phyloP scores from a whole-genome alignment of 2,888 invertebrate genomes.

The Sphaerophoria rueppellii region DNA sequence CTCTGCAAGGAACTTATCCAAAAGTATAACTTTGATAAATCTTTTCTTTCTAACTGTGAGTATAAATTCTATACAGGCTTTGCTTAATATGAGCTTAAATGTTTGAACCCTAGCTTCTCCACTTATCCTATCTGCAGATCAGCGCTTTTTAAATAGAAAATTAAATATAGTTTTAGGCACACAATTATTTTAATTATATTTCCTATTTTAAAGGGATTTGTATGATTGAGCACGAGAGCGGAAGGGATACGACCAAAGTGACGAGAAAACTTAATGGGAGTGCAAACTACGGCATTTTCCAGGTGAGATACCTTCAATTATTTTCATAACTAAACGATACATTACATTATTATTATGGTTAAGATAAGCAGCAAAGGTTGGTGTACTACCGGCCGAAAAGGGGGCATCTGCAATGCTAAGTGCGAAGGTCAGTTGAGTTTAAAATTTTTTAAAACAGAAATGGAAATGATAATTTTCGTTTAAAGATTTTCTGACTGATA shows the following conservation, averaged over 20 bases:
- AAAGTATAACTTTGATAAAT: slow-evolving; percentile 77
- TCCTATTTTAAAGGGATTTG: slow-evolving; percentile 57
- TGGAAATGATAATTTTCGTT: slow-evolving; percentile 40
- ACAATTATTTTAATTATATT: not conserved
- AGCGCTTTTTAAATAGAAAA: too few species aligned
- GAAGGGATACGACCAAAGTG: slow-evolving; percentile 84
- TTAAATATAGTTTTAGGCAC: too few species aligned
- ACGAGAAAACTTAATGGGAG: slow-evolving; percentile 84
- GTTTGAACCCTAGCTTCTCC: too few species aligned
- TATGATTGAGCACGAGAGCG: slow-evolving; percentile 84
- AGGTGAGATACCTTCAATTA: slow-evolving; percentile 25
- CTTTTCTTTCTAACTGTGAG: slow-evolving; percentile 80
- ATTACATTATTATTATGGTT: too few species aligned
- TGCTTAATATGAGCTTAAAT: too few species aligned
- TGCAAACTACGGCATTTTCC: slow-evolving; percentile 85
- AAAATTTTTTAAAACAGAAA: not conserved
- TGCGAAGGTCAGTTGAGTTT: slow-evolving; percentile 85
- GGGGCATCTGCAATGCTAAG: slow-evolving; percentile 86
- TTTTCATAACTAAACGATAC: not conserved
- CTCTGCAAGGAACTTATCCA: slow-evolving; percentile 78
- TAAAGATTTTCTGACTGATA: slow-evolving; percentile 85
- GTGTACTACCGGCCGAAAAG: slow-evolving; percentile 85
- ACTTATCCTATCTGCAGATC: too few species aligned
- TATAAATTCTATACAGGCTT: slow-evolving; percentile 1
- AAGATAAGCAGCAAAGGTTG: slow-evolving; percentile 87